Conservation (phyloP, 2,888 invertebrate species). For the Elegia similella region DNA sequence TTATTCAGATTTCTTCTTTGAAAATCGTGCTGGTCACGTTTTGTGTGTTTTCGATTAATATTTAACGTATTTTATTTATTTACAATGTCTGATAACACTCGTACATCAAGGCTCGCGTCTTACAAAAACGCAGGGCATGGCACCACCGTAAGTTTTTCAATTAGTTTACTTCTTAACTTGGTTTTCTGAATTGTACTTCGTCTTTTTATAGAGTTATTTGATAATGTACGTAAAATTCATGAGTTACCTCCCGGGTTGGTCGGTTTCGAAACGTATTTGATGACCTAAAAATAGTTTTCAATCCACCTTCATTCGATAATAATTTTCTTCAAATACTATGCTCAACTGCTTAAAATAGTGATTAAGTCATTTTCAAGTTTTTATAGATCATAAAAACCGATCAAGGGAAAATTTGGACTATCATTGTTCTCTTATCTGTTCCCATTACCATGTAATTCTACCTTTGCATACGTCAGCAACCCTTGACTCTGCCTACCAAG, state of each 20-base stretch:
- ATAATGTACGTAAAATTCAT: not conserved
- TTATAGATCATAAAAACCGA: too few relatives aligned
- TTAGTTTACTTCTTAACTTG: slow-evolving; percentile 17
- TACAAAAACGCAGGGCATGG: slow-evolving; percentile 92
- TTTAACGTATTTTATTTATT: slow-evolving; percentile 16
- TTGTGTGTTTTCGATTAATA: not conserved
- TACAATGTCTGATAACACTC: slow-evolving; percentile 83
- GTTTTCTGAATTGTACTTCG: not conserved
- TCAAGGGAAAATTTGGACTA: too few relatives aligned
- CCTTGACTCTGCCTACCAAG: too few relatives aligned
- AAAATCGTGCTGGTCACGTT: not conserved
- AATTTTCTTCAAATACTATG: too few relatives aligned
- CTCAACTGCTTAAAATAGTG: too few relatives aligned
- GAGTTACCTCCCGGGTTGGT: not conserved
- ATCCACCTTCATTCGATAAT: not conserved
- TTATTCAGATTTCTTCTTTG: not conserved
- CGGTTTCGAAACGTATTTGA: not conserved
- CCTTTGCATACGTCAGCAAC: not conserved
- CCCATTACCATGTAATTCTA: too few relatives aligned
- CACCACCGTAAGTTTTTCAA: slow-evolving; percentile 82
- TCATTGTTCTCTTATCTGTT: too few relatives aligned
- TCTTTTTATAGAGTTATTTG: not conserved
- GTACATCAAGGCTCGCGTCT: slow-evolving; percentile 82
- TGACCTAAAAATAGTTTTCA: not conserved
- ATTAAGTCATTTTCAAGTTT: too few relatives aligned